A percentile compares a stretch with the other conserved stretches of the same genome.
These are phyloP conservation scores for Microcebus ravelobensis DNA, from an alignment of 2,113 vertebrate genomes.

Conservation along the genomic window DNA sequence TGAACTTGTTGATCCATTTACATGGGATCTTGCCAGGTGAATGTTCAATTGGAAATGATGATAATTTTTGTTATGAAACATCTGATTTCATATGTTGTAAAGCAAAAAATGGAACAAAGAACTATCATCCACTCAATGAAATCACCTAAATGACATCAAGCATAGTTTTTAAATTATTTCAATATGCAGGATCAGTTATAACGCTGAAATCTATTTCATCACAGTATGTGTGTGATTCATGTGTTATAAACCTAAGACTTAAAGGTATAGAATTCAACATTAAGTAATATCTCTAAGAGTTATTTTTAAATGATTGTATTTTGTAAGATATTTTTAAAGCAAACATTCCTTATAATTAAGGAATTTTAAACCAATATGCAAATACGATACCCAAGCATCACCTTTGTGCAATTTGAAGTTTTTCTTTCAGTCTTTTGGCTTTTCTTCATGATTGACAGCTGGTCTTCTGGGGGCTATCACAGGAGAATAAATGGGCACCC, in stretches of 20 bases:
- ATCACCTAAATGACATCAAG: constrained; percentile 70
- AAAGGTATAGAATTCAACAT: constrained; percentile 56
- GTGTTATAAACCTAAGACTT: constrained; percentile 54
- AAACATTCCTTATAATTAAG: constrained; percentile 60
- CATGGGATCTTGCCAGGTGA: constrained; percentile 50
- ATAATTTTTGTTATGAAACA: constrained; percentile 70
- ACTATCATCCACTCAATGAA: constrained; percentile 57
- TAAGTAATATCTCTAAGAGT: constrained; percentile 36
- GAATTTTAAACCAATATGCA: neutral
- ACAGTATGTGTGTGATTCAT: constrained; percentile 65
- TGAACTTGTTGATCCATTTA: constrained; percentile 54
- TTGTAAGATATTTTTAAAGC: constrained; percentile 63
- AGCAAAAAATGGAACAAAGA: constrained; percentile 65
- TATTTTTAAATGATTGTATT: constrained; percentile 56
- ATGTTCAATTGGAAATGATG: constrained; percentile 71
- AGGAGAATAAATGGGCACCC: neutral
- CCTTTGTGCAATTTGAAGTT: neutral
- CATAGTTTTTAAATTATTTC: constrained; percentile 77
- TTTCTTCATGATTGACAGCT: neutral
- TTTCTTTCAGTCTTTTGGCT: constrained; percentile 25
- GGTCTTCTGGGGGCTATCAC: neutral
- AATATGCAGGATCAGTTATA: constrained; percentile 58
- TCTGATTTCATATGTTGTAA: constrained; percentile 76
- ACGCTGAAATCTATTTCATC: constrained; percentile 66
- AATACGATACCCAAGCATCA: neutral